Percentiles rank a stretch among this genome's conserved stretches.
phyloP scores from a whole-genome alignment of 2,888 invertebrate species.

The Epinotia nisella region DNA sequence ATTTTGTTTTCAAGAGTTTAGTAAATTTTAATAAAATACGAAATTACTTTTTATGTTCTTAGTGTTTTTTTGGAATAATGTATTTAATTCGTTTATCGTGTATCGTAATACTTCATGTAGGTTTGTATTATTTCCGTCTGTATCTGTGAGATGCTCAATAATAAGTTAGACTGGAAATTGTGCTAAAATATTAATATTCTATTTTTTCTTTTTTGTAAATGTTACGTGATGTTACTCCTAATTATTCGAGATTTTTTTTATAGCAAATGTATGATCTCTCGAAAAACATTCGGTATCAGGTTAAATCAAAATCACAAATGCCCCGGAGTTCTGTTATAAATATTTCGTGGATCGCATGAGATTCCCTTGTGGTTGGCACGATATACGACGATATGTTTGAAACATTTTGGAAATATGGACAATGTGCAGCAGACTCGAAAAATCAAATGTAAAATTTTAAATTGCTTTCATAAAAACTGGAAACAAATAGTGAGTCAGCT shows the following conservation, averaged over 20 bases:
- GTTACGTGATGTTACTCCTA: no score
- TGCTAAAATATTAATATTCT: no score
- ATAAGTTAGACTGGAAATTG: no score
- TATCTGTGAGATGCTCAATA: no score
- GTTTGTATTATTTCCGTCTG: no score
- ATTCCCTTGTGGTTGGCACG: no score
- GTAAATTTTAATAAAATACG: constrained; percentile 6
- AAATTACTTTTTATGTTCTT: not conserved
- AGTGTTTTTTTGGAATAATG: not conserved
- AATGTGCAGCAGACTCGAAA: not conserved
- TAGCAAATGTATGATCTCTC: not conserved
- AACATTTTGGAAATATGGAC: no score
- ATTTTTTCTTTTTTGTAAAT: no score
- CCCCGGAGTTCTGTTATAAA: not conserved
- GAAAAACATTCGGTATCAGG: not conserved
- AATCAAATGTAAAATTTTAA: not conserved
- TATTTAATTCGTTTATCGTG: no score
- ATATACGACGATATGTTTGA: no score
- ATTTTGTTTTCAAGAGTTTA: constrained; percentile 8
- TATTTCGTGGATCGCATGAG: no score
- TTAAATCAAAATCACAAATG: not conserved
- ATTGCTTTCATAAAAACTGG: not conserved
- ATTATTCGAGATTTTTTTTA: not conserved
- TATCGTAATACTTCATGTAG: no score
- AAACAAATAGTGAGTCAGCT: not conserved